Evolutionary conservation across 1,140 invertebrate genomes (phyloP).

Genomic region (Holcopasites calliopsidis): DNA sequence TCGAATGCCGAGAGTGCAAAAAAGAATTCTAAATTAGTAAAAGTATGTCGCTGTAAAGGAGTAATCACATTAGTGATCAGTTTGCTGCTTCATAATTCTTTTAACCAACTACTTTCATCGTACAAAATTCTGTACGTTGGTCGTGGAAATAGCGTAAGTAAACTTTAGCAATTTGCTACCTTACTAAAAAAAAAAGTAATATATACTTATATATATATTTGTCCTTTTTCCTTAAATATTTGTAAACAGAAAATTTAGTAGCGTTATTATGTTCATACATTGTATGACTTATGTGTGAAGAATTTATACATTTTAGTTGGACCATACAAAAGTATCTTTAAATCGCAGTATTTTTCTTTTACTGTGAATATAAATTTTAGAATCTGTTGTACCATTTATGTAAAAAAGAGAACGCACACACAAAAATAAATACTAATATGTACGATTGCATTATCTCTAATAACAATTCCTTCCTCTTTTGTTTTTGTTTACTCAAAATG

Average conservation of each 20-base stretch:
- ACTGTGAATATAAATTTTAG: conserved; percentile 9
- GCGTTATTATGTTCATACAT: background rate
- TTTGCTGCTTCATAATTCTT: background rate
- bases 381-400: conserved; percentile 2
- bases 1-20: conserved; percentile 18
- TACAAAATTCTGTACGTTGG: background rate
- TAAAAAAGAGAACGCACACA: too few relatives aligned
- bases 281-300: background rate
- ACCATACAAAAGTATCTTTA: background rate
- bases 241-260: background rate
- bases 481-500: background rate
- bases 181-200: too few relatives aligned
- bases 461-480: too few relatives aligned
- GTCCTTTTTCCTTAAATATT: background rate
- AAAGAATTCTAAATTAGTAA: conserved; percentile 39
- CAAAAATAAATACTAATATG: conserved; percentile 20
- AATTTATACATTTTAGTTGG: background rate
- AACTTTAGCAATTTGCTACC: background rate
- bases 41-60: background rate
- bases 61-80: background rate
- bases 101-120: background rate
- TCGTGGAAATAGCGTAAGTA: background rate
- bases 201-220: background rate
- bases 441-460: background rate
- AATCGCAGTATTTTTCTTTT: background rate